Base-by-base conservation (phyloP, 35 echinoderm and acorn worm genomes). In the Ptychodera flava region DNA sequence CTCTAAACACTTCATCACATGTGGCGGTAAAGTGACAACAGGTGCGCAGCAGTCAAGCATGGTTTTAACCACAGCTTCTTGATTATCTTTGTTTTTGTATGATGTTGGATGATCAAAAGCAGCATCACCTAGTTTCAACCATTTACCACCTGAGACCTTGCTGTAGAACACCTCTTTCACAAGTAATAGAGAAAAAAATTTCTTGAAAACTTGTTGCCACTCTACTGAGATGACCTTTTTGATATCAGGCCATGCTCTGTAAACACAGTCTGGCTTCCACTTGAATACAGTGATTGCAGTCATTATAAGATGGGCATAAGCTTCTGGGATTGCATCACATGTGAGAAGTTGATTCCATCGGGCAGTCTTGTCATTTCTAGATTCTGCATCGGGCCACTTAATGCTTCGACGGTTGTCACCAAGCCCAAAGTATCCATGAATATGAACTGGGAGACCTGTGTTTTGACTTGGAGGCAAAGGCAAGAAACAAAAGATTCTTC, bases 371-470 rank as follows among this genome's bases (percentile, higher is more conserved):
- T 94, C 93, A 35, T 84, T 31, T 75, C 89, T 85, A 36, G 78
- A 89, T 88, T 99, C 96, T 30, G 30, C 35, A 38, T 77, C 93
- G 31, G 90, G 96, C 96, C 96, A 99, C 64, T 99, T 92, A 16
- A 99, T 85, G 16, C 88, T 83, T 31, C 92, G 84, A 37, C 96
- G 37, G 64, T 99, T 86, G 35, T 92, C 90, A 33, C 90, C 85
- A 14, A 99, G 79, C 34, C 96, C 93, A 82, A 99, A 99, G 86
- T 94, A 94, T 0, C 92, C 96, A 85, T 99, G 93, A 15, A 99
- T 78, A 87, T 99, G 96, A 30, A 99, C 93, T 35, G 96, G 96
- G n/a, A 99, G 83, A 38, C 96, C 96, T 33, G 92, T 92, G 16
- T 82, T 38, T 32, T 90, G 79, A 28, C 91, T 88, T 16, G 82